Evolutionary conservation across 2,888 invertebrate species (phyloP).

Genomic region (Ceriagrion tenellum): DNA sequence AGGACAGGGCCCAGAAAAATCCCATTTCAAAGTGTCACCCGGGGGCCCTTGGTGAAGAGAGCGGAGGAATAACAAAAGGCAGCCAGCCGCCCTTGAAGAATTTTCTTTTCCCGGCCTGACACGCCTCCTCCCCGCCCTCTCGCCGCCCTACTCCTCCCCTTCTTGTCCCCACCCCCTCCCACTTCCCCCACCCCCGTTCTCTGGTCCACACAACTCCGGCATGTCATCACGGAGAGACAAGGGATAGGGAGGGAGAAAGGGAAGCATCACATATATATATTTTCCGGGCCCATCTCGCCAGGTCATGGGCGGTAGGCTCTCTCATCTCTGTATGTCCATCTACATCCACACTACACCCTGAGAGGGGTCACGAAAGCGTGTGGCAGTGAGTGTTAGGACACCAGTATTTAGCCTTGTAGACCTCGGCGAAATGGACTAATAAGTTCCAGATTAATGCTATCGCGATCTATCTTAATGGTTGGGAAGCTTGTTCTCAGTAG

Average conservation of each 20-base stretch:
- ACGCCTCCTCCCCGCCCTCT: not conserved
- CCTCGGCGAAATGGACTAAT: no score
- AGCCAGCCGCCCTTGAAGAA: conserved; percentile 12
- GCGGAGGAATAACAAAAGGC: not conserved
- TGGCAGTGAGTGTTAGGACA: not conserved
- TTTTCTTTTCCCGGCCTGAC: not conserved
- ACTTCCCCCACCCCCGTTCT: not conserved
- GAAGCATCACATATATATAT: no score
- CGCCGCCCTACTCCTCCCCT: no score
- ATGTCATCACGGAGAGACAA: not conserved
- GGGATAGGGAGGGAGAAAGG: not conserved
- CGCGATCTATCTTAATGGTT: no score
- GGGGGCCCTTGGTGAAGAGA: not conserved
- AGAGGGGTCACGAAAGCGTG: not conserved
- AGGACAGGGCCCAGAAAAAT: not conserved
- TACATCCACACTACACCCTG: not conserved
- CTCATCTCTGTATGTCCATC: not conserved
- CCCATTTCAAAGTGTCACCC: conserved; percentile 28
- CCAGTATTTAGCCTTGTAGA: not conserved
- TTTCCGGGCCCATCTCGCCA: no score
- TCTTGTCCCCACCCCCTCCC: not conserved
- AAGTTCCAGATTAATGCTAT: no score
- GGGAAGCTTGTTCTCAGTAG: no score
- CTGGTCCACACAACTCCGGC: not conserved
- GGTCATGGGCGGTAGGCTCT: no score